phyloP scores from a whole-genome alignment of 2,797 vertebrate species.

The Labroides dimidiatus region DNA sequence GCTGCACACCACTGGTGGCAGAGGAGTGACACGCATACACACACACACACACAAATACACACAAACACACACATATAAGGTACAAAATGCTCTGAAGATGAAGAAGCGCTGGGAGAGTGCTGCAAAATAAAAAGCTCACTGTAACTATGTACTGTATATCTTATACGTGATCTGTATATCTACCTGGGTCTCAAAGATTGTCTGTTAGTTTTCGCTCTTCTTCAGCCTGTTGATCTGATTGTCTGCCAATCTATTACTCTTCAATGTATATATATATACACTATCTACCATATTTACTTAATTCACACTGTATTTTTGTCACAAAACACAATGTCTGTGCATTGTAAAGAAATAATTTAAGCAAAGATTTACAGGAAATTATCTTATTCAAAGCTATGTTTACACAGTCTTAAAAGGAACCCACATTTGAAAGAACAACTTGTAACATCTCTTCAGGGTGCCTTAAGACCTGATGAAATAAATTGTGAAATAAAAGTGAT shows the following conservation, averaged over 20 bases:
- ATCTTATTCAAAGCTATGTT: conserved; percentile 85
- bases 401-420: conserved; percentile 82
- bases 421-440: conserved; percentile 77
- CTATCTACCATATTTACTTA: conserved; percentile 81
- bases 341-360: conserved; percentile 86
- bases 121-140: conserved; percentile 65
- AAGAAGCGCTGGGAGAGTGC: conserved; percentile 57
- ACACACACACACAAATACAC: conserved; percentile 33
- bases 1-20: conserved; percentile 45
- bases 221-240: conserved; percentile 82
- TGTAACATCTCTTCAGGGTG: conserved; percentile 86
- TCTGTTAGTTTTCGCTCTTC: conserved; percentile 78
- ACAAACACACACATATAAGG: conserved; percentile 40
- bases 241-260: conserved; percentile 82
- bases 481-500: conserved; percentile 90
- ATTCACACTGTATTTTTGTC: conserved; percentile 85
- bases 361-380: conserved; percentile 84
- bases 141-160: conserved; percentile 82
- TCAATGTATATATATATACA: conserved; percentile 83
- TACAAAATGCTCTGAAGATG: conserved; percentile 45
- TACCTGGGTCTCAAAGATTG: conserved; percentile 81
- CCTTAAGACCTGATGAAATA: conserved; percentile 89
- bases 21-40: conserved; percentile 53
- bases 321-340: conserved; percentile 83
- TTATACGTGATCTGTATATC: conserved; percentile 79